Conservation (phyloP, 2,888 invertebrate genomes). For the Sarcophaga variegata region DNA sequence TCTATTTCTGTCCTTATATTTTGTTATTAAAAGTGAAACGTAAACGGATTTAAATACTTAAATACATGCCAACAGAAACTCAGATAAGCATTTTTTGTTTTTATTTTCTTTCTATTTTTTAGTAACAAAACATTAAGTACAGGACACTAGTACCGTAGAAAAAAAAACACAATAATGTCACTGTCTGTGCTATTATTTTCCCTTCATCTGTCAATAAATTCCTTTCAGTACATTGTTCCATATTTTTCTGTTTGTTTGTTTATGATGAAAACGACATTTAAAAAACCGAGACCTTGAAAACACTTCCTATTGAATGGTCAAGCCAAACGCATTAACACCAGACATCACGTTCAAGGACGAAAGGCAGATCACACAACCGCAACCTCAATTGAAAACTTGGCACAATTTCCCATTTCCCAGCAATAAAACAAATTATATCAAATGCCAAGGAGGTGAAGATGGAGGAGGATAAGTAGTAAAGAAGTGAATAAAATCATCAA, state of each 20-base stretch:
- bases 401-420: neutral
- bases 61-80: too few relatives aligned
- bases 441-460: neutral
- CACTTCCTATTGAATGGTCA: conserved; percentile 29
- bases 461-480: neutral
- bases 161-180: too few relatives aligned
- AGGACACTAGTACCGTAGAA: too few relatives aligned
- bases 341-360: conserved; percentile 53
- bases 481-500: conserved; percentile 22
- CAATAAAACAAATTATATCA: conserved; percentile 9
- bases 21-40: too few relatives aligned
- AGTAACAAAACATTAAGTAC: too few relatives aligned
- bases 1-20: too few relatives aligned
- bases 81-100: too few relatives aligned
- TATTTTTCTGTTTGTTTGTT: neutral
- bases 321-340: conserved; percentile 9
- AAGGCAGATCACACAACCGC: conserved; percentile 8
- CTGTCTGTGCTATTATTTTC: too few relatives aligned
- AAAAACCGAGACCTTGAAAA: conserved; percentile 27
- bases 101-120: too few relatives aligned
- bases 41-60: neutral
- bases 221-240: neutral
- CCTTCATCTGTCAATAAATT: neutral
- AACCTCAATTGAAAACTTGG: conserved; percentile 43
- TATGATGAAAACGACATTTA: conserved; percentile 27